These are phyloP conservation scores for Agelaius phoeniceus DNA, from an alignment of 2,113 vertebrate genomes.

Conservation along the genomic window DNA sequence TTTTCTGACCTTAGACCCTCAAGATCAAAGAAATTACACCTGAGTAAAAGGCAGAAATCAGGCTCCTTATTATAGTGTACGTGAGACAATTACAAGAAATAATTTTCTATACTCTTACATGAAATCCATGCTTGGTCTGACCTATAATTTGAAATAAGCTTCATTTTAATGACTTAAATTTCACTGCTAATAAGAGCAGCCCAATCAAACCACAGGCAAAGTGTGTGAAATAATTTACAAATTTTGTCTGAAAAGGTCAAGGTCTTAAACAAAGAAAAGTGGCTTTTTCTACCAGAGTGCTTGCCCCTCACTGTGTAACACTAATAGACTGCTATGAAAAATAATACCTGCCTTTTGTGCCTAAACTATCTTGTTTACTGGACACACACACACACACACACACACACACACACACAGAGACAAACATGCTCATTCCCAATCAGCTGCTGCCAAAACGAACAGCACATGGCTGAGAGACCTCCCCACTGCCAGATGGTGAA, in stretches of 20 bases:
- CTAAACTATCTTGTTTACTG: background rate
- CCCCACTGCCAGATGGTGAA: background rate
- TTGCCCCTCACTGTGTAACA: background rate
- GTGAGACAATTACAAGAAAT: constrained; percentile 64
- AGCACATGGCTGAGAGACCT: background rate
- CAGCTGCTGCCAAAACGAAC: background rate
- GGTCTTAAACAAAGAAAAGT: constrained; percentile 38
- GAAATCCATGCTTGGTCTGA: constrained; percentile 32
- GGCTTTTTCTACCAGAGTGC: background rate
- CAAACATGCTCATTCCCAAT: background rate
- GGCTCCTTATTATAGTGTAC: background rate
- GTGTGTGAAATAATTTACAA: constrained; percentile 40
- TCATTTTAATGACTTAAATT: constrained; percentile 52
- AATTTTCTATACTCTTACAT: background rate
- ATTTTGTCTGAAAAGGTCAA: constrained; percentile 55
- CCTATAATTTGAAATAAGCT: constrained; percentile 32
- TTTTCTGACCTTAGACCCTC: background rate
- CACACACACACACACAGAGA: background rate
- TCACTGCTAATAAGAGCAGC: constrained; percentile 35
- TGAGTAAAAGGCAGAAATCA: background rate
- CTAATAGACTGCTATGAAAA: constrained; percentile 14
- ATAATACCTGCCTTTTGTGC: background rate
- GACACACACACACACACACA: background rate
- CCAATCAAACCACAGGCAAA: constrained; percentile 29
- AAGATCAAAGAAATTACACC: background rate